These are phyloP conservation scores for Lithodes maja DNA, from an alignment of 2,888 invertebrate genomes.

Conservation along the genomic window DNA sequence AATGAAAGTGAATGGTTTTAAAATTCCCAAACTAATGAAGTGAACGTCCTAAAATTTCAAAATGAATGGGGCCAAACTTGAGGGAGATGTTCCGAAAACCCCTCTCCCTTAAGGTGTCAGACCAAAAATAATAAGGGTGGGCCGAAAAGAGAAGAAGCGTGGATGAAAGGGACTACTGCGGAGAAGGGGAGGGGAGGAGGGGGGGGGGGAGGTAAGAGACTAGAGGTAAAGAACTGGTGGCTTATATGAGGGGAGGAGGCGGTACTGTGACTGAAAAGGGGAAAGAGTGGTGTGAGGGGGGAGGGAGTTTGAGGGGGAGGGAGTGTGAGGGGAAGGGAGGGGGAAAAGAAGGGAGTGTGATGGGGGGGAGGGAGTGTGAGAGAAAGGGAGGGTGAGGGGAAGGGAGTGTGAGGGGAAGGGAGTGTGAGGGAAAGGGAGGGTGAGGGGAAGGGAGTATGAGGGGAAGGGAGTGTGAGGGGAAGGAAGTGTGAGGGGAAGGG, in stretches of 20 bases:
- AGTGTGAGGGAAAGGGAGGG: background rate
- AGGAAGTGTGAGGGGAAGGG: background rate
- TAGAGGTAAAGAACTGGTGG: background rate
- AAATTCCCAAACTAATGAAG: too few relatives aligned
- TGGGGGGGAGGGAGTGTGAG: background rate
- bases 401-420: too few relatives aligned
- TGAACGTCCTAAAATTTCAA: too few relatives aligned
- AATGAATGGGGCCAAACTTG: too few relatives aligned
- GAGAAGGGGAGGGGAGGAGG: too few relatives aligned
- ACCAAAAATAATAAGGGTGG: too few relatives aligned
- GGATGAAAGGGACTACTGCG: too few relatives aligned
- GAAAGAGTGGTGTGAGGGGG: background rate
- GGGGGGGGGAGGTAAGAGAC: background rate
- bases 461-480: background rate
- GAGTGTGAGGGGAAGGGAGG: constrained; percentile 24
- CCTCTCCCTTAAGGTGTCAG: too few relatives aligned
- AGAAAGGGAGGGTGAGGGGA: background rate
- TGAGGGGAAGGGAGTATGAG: background rate
- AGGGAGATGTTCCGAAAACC: too few relatives aligned
- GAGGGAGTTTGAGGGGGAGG: background rate
- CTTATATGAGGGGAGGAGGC: background rate
- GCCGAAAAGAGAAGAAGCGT: too few relatives aligned
- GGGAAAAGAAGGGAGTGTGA: background rate
- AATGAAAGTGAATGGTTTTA: too few relatives aligned
- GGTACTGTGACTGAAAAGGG: constrained; percentile 3